Conservation (phyloP, 2,888 invertebrate species). For the Theodoxus fluviatilis region DNA sequence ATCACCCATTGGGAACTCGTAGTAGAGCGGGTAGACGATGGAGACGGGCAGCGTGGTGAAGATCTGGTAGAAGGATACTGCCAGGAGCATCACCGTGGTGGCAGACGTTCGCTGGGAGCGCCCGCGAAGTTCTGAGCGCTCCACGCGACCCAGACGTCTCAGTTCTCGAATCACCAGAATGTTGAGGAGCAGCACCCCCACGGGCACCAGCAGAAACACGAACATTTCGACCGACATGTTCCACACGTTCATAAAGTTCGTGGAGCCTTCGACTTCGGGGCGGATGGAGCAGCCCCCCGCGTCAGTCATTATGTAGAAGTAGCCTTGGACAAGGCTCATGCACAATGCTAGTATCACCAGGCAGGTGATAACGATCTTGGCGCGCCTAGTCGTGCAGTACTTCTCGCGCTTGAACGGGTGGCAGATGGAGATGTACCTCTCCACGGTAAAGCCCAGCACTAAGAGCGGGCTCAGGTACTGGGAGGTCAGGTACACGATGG, state of each 20-base stretch:
- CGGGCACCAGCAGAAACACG: constrained; percentile 60
- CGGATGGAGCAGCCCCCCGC: constrained; percentile 26
- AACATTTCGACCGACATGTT: constrained; percentile 59
- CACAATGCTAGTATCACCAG: constrained; percentile 48
- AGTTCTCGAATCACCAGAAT: constrained; percentile 61
- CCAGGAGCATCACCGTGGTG: constrained; percentile 62
- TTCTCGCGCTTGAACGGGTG: constrained; percentile 62
- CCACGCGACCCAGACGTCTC: constrained; percentile 46
- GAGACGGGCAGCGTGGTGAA: constrained; percentile 62
- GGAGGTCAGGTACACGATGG: constrained; percentile 55
- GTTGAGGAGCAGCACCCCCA: constrained; percentile 62
- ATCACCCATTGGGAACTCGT: constrained; percentile 45
- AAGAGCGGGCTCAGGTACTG: constrained; percentile 63
- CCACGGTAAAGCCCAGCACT: constrained; percentile 63
- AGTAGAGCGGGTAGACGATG: constrained; percentile 51
- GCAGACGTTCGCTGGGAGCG: constrained; percentile 51
- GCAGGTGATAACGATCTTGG: constrained; percentile 51
- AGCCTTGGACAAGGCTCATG: constrained; percentile 58
- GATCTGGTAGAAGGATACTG: constrained; percentile 62
- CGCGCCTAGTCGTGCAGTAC: constrained; percentile 56
- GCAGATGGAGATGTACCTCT: constrained; percentile 63
- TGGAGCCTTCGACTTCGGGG: constrained; percentile 41
- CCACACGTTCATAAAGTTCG: constrained; percentile 59
- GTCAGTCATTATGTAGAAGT: constrained; percentile 52
- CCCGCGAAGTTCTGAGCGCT: constrained; percentile 40